Base-by-base conservation (phyloP, 2,888 invertebrate genomes). In the Priocnemis perturbator region DNA sequence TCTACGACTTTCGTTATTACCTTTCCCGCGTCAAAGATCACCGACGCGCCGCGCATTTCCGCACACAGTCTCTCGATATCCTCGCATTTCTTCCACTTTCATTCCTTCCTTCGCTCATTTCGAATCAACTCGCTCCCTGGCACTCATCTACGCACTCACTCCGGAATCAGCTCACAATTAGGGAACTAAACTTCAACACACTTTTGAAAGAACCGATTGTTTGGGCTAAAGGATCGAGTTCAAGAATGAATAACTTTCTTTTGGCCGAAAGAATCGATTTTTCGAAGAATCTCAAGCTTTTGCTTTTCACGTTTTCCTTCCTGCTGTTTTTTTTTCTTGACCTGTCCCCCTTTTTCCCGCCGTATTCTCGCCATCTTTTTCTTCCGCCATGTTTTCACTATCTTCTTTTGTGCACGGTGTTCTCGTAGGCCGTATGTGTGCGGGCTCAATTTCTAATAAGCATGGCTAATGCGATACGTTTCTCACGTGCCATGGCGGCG, bases 401-500 rank as follows among this genome's bases (percentile, higher is more conserved):
- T 37, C 37, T 9, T 11, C 11, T 9, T 11, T 37, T 11, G 26
- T 26, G 26, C 3, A 26, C 11, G 37, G 37, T 11, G 37, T 11
- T 3, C 26, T 26, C 26, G 7, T 3, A 26, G 7, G 26, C n/a
- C 26, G 26, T 7, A 26, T 26, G 26, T 26, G n/a, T n/a, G n/a
- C 2, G 26, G 64, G 63, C 61, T 67, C 67, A 59, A 60, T 73
- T 70, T 62, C 72, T 73, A 76, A 76, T 76, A 73, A 76, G 76
- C 76, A 64, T 70, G 52, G 47, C 70, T 73, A 70, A 73, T 70
- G 73, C 69, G n/a, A 57, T 52, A 57, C 75, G 75, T 75, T 70
- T 65, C 69, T 64, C 67, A 64, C 72, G 76, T 68, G 73, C 58
- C 69, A 66, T 69, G 72, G 67, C 50, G 17, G 60, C 56, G 61